Evolutionary conservation across 2,797 vertebrate genomes (phyloP), one percentile per base, ranked within the genome.

Genomic region (Phaenicophaeus curvirostris): DNA sequence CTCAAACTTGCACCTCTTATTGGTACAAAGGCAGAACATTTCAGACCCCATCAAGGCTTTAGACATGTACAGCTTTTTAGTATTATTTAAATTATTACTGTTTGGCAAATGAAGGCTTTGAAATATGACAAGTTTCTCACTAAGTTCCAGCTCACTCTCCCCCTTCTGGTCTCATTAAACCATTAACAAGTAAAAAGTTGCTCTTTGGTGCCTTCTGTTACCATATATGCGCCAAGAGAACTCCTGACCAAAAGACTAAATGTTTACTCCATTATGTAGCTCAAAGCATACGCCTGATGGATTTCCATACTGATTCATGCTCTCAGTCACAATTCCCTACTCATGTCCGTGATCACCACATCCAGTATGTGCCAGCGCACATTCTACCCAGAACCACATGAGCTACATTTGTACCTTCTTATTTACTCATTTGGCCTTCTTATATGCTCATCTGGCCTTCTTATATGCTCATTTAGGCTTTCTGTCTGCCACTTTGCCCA

Each of bases 291-390:
- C 10, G 57, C 33, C 55, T 50, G 51, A 66, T 19, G 74, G 18
- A 72, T 2, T 23, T 27, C 20, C n/a, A 12, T 15, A 58, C 24
- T n/a, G 50, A 59, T 21, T 35, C 18, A 4, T 2, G 15, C 48
- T 72, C 67, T 21, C 9, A 39, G 21, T 27, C 50, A 63, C 48
- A 51, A 27, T n/a, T 66, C 37, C 65, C 54, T 58, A 23, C 30
- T 50, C 20, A 11, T 0, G 8, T 20, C 24, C 30, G 21, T 2
- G 11, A 72, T 5, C 37, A 33, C 6, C 5, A 0, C 39, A 37
- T 3, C 42, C 72, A 55, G 41, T 3, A 18, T 1, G 4, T 3
- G 10, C 27, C 17, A n/a, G 11, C 1, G 0, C 55, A 51, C 39
- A 4, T 41, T 57, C 59, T 33, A 35, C 28, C 39, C 54, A n/a